Evolutionary conservation across 1,140 invertebrate genomes (phyloP), one percentile per base, ranked within the genome.

Genomic region (Heliothis subflexa): DNA sequence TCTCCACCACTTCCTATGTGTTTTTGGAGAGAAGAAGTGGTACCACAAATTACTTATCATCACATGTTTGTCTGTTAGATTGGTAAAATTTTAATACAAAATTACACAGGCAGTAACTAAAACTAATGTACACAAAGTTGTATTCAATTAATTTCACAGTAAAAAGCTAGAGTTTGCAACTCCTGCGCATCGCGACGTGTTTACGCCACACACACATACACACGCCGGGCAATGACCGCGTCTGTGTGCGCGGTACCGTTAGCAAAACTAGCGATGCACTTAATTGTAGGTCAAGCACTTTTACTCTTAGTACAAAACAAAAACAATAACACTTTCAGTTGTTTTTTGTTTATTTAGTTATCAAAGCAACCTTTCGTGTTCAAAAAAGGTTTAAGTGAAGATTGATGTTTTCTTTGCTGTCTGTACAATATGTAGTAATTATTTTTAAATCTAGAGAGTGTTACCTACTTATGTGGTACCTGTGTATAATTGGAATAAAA

Each of bases 161-260:
- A n/a, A 28, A 52, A 70, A 40, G n/a, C 40, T 28, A 2, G 1
- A 59, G 49, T 78, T 81, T 80, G 28, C 75, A n/a, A 81, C 83
- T 79, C 81, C 81, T 85, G 83, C 83, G 75, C 79, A 45, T 14
- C 70, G 13, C 70, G 13, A 68, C 62, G 21, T 55, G 62, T 77
- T 77, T 77, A 62, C 72, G 54, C 52, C 78, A 72, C 57, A 55
- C 54, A 76, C 50, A 75, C 54, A 13, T 75, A n/a, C 25, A 55
- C 40, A n/a, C 71, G n/a, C 21, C 79, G 79, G 78, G 78, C 82
- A 66, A 45, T 82, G 77, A 76, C 74, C 74, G 74, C 49, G 61
- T 78, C 74, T 83, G 86, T 88, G 87, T 84, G 86, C 77, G 66
- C 55, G 61, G 88, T 91, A 92, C 90, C 86, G 90, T 90, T 92